Evolutionary conservation across 2,797 vertebrate genomes (phyloP), one percentile per base, ranked within the genome.

Genomic region (Ceryle rudis): DNA sequence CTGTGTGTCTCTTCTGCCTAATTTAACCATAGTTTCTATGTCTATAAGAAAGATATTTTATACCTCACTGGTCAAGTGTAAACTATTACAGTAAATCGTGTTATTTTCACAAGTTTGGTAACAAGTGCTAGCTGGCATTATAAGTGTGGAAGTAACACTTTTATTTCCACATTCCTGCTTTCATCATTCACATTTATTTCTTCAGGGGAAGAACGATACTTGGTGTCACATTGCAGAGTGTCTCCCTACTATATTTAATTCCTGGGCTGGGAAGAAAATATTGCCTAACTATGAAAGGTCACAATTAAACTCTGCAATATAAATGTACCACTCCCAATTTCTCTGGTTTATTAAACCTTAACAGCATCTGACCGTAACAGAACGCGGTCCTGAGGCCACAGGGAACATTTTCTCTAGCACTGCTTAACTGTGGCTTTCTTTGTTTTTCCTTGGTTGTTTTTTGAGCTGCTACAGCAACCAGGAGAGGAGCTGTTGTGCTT

Each of bases 121-220:
- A 86, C 80, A 75, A 97, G 73, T 84, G 83, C 83, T 95, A 91
- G 54, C 87, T 96, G 88, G 79, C 80, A 84, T 85, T 90, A 31
- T 46, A 90, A 89, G 95, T 96, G 93, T 90, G 80, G 89, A 95
- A 96, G 69, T 90, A 92, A 96, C 90, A 91, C 91, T 86, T 96
- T 97, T 96, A 90, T 93, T 97, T 97, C 96, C 91, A 95, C 94
- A 64, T 95, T 97, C 89, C 85, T 95, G 88, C 81, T 91, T 95
- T 96, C 93, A 93, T 96, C 89, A 62, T 95, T 96, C 95, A 82
- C 55, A 65, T 94, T 97, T 86, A 84, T 96, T 93, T 97, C 95
- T 96, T 95, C 89, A 96, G 88, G 95, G 89, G 91, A 82, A 67
- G 71, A 93, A 90, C 0, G 47, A 79, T 83, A 81, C 79, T 95